These are phyloP conservation scores for Aricia agestis DNA, from an alignment of 1,140 invertebrate genomes.

Conservation along the genomic window DNA sequence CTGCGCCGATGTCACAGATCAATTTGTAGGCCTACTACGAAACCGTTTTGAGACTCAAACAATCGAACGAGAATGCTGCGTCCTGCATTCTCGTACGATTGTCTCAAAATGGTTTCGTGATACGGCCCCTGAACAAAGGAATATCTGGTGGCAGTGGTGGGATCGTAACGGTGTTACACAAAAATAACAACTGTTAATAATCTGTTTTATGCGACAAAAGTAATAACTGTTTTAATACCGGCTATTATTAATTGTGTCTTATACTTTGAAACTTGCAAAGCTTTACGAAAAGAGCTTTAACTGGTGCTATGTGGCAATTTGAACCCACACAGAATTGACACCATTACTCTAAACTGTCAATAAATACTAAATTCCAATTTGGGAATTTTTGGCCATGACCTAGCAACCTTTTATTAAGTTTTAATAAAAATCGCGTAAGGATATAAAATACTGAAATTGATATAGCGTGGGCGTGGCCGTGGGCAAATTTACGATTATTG, in stretches of 20 bases:
- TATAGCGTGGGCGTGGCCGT: conserved; percentile 11
- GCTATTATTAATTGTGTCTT: not conserved
- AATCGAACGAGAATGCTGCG: too few relatives aligned
- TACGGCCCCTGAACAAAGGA: not conserved
- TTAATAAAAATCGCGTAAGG: not conserved
- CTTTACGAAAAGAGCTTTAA: too few relatives aligned
- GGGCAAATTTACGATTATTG: conserved; percentile 12
- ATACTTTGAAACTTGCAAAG: too few relatives aligned
- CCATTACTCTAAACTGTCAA: not conserved
- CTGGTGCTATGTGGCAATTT: too few relatives aligned
- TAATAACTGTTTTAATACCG: not conserved
- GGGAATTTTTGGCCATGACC: conserved; percentile 9
- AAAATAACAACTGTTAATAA: not conserved
- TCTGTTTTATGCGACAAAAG: not conserved
- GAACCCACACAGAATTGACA: not conserved
- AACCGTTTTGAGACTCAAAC: too few relatives aligned
- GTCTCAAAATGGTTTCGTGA: too few relatives aligned
- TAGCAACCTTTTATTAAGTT: not conserved
- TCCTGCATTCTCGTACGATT: too few relatives aligned
- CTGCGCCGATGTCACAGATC: conserved; percentile 40
- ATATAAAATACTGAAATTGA: conserved; percentile 6
- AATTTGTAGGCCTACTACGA: too few relatives aligned
- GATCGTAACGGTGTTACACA: not conserved
- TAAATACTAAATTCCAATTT: not conserved
- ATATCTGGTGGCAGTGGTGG: not conserved